Evolutionary conservation across 2,888 invertebrate species (phyloP), one percentile per base, ranked within the genome.

Genomic region (Nomada lathburiana): DNA sequence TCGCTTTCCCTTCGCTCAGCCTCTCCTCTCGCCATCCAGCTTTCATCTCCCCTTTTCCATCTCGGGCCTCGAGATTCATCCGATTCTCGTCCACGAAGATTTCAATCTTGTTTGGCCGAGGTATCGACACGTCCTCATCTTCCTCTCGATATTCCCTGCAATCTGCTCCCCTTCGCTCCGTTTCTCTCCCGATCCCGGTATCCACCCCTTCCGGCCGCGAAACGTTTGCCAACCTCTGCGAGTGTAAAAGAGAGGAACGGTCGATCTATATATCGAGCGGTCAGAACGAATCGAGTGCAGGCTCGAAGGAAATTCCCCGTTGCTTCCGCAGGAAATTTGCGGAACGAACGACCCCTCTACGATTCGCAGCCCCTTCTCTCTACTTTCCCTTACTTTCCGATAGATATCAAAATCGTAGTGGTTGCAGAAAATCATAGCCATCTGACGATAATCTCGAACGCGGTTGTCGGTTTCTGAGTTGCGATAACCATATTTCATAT

Each of bases 81-180:
- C 89, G 87, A 90, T 90, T 88, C 89, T 88, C 88, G 85, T 89
- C 84, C 87, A 83, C 87, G 80, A 88, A 90, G 90, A 91, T 91
- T 92, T 91, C 91, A 91, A 92, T 92, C 91, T 92, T 91, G 88
- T 91, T 92, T 90, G 87, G 87, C 68, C 88, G 86, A 86, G 80
- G 86, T 89, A 89, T 88, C 86, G 86, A 87, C 89, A 88, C 89
- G 84, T 88, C 71, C 82, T 86, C 85, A 84, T 91, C 86, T 86
- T 79, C 73, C 76, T 87, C 82, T 86, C 81, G 83, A 87, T 90
- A 83, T 85, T 78, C 73, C 71, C 80, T 59, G 63, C 86, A 81
- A 82, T 79, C 76, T 80, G 87, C 81, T 84, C 70, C 57, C 75
- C 72, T 67, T 75, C 42, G 59, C 50, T 44, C 71, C 62, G 80